Percentiles rank a stretch among this genome's conserved stretches.
phyloP scores from a whole-genome alignment of 2,797 vertebrate genomes.

The Eremophila alpestris region DNA sequence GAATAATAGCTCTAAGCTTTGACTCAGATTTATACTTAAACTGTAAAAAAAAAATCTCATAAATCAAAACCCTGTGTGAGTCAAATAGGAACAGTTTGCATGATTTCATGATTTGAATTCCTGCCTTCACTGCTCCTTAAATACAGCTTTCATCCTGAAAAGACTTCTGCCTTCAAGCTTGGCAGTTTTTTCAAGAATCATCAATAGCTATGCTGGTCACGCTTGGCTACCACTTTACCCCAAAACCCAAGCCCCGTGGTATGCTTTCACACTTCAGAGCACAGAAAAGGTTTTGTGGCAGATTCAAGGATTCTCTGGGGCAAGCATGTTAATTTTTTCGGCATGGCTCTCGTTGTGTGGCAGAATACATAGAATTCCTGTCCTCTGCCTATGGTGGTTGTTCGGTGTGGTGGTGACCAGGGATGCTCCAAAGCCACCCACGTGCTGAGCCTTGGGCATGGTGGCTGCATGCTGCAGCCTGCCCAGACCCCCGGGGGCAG shows the following conservation, averaged over 20 bases:
- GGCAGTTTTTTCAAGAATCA: background rate
- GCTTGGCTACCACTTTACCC: background rate
- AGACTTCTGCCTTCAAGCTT: background rate
- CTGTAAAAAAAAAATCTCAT: background rate
- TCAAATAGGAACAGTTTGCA: background rate
- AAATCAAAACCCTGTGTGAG: background rate
- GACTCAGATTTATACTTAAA: background rate
- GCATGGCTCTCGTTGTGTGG: fast-evolving
- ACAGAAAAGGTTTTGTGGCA: background rate
- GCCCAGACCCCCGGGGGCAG: fast-evolving
- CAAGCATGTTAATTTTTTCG: background rate
- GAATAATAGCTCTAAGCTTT: constrained; percentile 15
- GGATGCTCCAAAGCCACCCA: background rate
- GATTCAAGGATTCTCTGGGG: background rate
- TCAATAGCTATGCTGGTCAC: fast-evolving
- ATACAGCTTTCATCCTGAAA: background rate
- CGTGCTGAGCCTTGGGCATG: fast-evolving
- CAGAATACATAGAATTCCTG: background rate
- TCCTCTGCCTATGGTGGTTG: background rate
- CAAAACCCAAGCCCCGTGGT: background rate
- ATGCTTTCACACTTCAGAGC: background rate
- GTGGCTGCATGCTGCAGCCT: background rate
- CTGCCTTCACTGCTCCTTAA: background rate
- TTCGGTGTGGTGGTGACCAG: fast-evolving
- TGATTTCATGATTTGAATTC: background rate